These are phyloP conservation scores for Hippocampus mohnikei DNA, from an alignment of 2,113 vertebrate genomes.

Conservation along the genomic window DNA sequence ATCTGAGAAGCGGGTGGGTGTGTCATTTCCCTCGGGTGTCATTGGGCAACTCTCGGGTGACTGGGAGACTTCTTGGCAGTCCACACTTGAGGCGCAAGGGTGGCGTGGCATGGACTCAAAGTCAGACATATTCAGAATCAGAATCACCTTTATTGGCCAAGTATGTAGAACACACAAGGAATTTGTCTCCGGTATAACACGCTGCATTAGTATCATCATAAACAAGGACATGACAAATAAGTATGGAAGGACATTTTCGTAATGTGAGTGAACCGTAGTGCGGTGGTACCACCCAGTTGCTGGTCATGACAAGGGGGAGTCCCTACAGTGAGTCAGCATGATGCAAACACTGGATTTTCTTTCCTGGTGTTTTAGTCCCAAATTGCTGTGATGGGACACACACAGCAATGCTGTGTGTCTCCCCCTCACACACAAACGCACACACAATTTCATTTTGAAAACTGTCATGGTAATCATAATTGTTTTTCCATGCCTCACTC, in stretches of 20 bases:
- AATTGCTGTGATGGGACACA: conserved; percentile 15
- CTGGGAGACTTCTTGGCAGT: conserved; percentile 36
- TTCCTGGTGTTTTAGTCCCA: neutral
- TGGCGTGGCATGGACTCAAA: conserved; percentile 31
- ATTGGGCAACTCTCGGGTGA: conserved; percentile 40
- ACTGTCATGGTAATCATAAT: neutral
- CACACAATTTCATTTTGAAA: neutral
- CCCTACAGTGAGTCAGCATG: neutral
- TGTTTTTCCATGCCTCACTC: conserved; percentile 7
- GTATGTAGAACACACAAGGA: too few relatives aligned
- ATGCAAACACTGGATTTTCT: neutral
- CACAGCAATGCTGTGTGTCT: too few relatives aligned
- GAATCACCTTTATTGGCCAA: too few relatives aligned
- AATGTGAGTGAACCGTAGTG: too few relatives aligned
- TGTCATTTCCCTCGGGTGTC: conserved; percentile 43
- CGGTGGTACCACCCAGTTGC: too few relatives aligned
- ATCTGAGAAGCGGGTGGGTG: conserved; percentile 27
- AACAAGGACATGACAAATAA: too few relatives aligned
- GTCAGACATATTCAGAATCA: conserved; percentile 50
- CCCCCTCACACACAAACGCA: conserved; percentile 6
- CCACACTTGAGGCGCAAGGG: conserved; percentile 53
- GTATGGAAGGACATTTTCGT: too few relatives aligned
- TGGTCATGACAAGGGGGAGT: conserved; percentile 41
- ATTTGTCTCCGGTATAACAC: too few relatives aligned
- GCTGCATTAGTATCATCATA: too few relatives aligned